Percentiles rank a stretch among this genome's conserved stretches.
These are phyloP conservation scores for Drosophila hamatofila DNA, from an alignment of 2,888 invertebrate genomes.

Conservation along the genomic window DNA sequence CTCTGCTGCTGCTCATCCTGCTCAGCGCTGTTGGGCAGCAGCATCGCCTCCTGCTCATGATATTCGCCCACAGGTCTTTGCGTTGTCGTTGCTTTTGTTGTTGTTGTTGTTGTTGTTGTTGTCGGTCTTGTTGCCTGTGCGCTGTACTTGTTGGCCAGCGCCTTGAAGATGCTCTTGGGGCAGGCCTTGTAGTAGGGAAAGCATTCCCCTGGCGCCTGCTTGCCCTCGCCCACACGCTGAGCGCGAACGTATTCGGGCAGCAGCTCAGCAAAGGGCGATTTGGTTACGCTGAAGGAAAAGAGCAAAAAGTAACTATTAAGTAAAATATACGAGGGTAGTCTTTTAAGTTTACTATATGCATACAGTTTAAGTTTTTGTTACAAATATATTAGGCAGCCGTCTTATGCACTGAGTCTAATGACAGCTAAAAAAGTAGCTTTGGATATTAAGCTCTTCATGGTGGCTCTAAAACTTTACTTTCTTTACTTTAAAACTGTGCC, in stretches of 20 bases:
- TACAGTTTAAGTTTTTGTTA: no score
- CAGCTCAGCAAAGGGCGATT: slow-evolving; percentile 91
- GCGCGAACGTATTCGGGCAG: slow-evolving; percentile 92
- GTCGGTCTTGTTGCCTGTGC: slow-evolving; percentile 23
- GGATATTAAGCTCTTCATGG: no score
- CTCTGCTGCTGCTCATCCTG: slow-evolving; percentile 75
- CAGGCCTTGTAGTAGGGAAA: slow-evolving; percentile 94
- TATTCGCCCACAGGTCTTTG: slow-evolving; percentile 72
- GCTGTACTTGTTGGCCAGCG: slow-evolving; percentile 81
- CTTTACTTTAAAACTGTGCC: no score
- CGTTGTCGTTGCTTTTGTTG: slow-evolving; percentile 33
- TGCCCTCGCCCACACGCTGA: slow-evolving; percentile 90
- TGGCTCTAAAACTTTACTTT: background rate
- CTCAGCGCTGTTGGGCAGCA: slow-evolving; percentile 67
- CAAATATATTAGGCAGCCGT: no score
- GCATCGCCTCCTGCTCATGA: slow-evolving; percentile 80
- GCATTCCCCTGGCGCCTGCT: slow-evolving; percentile 90
- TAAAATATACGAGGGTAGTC: background rate
- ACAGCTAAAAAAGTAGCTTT: no score
- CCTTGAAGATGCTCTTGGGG: slow-evolving; percentile 91
- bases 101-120: slow-evolving; percentile 3
- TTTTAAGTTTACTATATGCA: no score
- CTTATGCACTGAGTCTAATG: no score
- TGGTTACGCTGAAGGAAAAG: slow-evolving; percentile 89
- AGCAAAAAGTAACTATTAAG: no score